Base-by-base conservation (phyloP, 1,140 invertebrate species). In the Rhysida immarginata region DNA sequence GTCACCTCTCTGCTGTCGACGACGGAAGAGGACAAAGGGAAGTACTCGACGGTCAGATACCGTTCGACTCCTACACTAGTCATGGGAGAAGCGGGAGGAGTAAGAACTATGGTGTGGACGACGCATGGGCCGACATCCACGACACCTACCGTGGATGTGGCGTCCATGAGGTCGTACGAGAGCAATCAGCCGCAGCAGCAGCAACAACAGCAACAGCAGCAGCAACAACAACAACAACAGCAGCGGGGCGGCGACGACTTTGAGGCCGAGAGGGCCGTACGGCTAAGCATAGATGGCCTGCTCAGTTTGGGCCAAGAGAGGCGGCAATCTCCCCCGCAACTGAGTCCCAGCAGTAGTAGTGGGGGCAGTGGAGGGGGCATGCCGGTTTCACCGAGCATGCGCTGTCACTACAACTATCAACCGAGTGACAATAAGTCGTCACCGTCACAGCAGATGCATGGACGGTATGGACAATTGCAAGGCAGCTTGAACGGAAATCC, bases 21-120 rank as follows among this genome's bases (percentile, higher is more conserved):
- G 2, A 21, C 23, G 13, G 53, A 54, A 5, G 23, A 23, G 43
- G 21, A 16, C 23, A 23, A 44, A 20, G 35, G 3, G 11, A 35
- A 35, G 25, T 35, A 35, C 27, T 13, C 52, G 18, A 41, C 26
- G 21, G 53, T 54, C 2, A 11, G 26, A 5, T 35, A 44, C 21
- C n/a, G 21, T 5, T 3, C 53, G 3, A n/a, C 53, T 5, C 41
- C 53, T 5, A 26, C 41, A 3, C 53, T 68, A 18, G 60, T 66
- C 21, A 62, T 90, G 85, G 86, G 87, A 25, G 87, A 91, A 68
- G 85, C 85, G 2, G 88, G 87, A 29, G 87, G 87, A 14, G 87
- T 91, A 0, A 74, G 87, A 50, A 91, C 88, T 35, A 91, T 91
- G 87, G 83, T 91, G 57, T 93, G 88, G 88, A 84, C 83, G 16